Evolutionary conservation across 2,797 vertebrate genomes (phyloP).

Genomic region (Erpetoichthys calabaricus): DNA sequence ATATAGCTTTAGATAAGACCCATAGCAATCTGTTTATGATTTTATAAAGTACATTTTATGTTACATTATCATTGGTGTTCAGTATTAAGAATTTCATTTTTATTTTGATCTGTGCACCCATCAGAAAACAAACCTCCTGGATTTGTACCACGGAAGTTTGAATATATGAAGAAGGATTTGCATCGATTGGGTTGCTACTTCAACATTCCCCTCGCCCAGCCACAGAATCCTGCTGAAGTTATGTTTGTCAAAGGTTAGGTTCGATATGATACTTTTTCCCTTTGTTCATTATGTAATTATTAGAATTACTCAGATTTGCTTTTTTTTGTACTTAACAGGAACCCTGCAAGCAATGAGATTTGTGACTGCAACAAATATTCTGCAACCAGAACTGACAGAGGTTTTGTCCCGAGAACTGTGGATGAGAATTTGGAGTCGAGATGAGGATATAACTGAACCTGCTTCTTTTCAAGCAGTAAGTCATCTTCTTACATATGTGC

Average conservation of each 20-base stretch:
- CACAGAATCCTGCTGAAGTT: conserved; percentile 40
- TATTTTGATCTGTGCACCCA: conserved; percentile 4
- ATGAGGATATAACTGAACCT: conserved; percentile 64
- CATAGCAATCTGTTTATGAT: too few species aligned
- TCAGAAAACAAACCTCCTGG: conserved; percentile 71
- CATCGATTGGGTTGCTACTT: conserved; percentile 41
- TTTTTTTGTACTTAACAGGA: conserved; percentile 32
- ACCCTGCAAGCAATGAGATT: conserved; percentile 73
- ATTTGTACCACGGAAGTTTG: conserved; percentile 56
- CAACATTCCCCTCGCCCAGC: conserved; percentile 45
- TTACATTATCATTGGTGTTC: too few species aligned
- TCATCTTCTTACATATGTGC: not conserved
- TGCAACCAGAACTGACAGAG: conserved; percentile 46
- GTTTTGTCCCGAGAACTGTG: conserved; percentile 77
- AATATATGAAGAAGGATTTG: conserved; percentile 58
- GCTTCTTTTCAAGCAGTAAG: conserved; percentile 44
- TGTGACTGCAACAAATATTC: conserved; percentile 52
- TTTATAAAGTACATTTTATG: too few species aligned
- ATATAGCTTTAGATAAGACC: too few species aligned
- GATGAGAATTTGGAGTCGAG: conserved; percentile 66
- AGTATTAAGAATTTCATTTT: too few species aligned
- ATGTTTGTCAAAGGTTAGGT: conserved; percentile 57
- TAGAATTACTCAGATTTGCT: too few species aligned
- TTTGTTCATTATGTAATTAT: not conserved
- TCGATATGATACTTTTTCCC: not conserved